Evolutionary conservation across 2,888 invertebrate genomes (phyloP).

Genomic region (Chromoteleia sp.): DNA sequence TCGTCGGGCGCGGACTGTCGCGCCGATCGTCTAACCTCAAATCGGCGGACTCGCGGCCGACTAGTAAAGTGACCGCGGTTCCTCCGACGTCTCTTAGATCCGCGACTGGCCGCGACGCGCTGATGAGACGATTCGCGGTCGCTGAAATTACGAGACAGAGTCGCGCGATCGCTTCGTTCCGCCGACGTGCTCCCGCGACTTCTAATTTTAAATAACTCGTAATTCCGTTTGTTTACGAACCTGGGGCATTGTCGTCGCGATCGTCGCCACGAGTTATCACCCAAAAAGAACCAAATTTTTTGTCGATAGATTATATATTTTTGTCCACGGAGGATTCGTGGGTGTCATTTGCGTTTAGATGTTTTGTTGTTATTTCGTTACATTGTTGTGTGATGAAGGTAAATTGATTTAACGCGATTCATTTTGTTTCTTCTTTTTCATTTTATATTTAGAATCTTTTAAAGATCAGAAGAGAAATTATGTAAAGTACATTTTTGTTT

Average conservation of each 20-base stretch:
- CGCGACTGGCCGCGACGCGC: conserved; percentile 1
- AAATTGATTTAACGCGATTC: too few relatives aligned
- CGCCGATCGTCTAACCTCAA: conserved; percentile 22
- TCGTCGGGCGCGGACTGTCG: not conserved
- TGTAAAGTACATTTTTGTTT: too few relatives aligned
- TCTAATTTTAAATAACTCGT: not conserved
- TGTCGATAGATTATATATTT: conserved; percentile 20
- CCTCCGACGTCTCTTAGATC: not conserved
- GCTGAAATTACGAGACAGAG: too few relatives aligned
- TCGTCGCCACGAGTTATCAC: not conserved
- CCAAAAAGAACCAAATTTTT: not conserved
- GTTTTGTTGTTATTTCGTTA: too few relatives aligned
- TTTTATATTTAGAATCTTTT: too few relatives aligned
- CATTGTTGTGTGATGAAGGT: too few relatives aligned
- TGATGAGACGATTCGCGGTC: too few relatives aligned
- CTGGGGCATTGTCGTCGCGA: too few relatives aligned
- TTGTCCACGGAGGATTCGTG: conserved; percentile 17
- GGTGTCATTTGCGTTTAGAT: too few relatives aligned
- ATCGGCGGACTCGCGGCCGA: not conserved
- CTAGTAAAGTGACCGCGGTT: not conserved
- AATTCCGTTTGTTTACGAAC: conserved; percentile 9
- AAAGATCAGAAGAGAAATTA: too few relatives aligned
- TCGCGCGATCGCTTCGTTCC: too few relatives aligned
- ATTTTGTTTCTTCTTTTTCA: too few relatives aligned
- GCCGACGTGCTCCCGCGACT: not conserved